Conservation (phyloP, 30 jellyfish, hydroid and myxozoan genomes). For the Aurelia sp. region DNA sequence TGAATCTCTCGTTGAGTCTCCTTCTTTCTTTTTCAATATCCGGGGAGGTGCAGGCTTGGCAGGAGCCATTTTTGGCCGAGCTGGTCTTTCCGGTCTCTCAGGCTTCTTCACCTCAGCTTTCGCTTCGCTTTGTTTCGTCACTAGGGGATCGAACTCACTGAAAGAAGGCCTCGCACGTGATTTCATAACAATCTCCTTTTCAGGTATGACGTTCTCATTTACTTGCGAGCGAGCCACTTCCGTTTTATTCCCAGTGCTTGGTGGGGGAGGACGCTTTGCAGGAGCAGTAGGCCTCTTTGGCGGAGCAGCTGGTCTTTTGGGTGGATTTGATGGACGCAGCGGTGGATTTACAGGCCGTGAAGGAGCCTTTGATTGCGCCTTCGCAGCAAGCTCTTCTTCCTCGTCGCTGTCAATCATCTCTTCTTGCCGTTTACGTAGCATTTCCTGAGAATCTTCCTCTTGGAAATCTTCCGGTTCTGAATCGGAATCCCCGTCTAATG, state of each 20-base stretch:
- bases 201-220: constrained; percentile 24
- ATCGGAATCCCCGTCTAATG: constrained; percentile 59
- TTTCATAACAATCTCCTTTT: constrained; percentile 12
- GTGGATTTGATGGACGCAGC: constrained; percentile 42
- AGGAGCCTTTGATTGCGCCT: background rate
- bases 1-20: background rate
- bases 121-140: constrained; percentile 1
- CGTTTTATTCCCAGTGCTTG: background rate
- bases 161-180: constrained; percentile 57
- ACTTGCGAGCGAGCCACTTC: background rate
- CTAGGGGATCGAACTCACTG: constrained; percentile 56
- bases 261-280: constrained; percentile 62
- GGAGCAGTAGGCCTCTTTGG: constrained; percentile 79
- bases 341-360: constrained; percentile 22
- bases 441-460: constrained; percentile 64
- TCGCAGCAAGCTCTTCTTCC: constrained; percentile 42
- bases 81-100: constrained; percentile 75
- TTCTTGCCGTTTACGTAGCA: constrained; percentile 43
- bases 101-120: constrained; percentile 43
- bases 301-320: constrained; percentile 62
- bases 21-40: constrained; percentile 17
- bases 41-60: constrained; percentile 83
- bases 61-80: constrained; percentile 72
- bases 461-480: constrained; percentile 50
- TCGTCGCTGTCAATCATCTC: constrained; percentile 86